Evolutionary conservation across 1,140 invertebrate species (phyloP).

Genomic region (Drosophila orosa): DNA sequence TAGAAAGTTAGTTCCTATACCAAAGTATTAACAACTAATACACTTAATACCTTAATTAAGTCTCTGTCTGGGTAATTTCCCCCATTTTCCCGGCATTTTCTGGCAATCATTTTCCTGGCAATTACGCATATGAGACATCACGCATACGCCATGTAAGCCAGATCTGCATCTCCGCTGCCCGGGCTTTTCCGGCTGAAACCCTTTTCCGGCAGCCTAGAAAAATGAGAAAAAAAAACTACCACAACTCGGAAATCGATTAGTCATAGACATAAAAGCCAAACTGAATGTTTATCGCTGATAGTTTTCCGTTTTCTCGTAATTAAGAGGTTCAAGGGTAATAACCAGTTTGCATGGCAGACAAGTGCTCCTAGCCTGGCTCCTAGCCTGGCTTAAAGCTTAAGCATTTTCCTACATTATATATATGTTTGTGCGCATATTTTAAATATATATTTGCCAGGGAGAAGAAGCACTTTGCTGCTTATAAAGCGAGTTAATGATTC

Average conservation of each 20-base stretch:
- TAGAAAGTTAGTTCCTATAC: neutral
- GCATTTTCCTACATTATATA: neutral
- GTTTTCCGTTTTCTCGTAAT: conserved; percentile 58
- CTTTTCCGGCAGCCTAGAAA: too few relatives aligned
- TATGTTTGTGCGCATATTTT: too few relatives aligned
- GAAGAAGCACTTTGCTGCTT: conserved; percentile 58
- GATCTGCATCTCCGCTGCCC: conserved; percentile 24
- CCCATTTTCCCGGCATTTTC: neutral
- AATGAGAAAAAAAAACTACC: neutral
- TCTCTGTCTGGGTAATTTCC: conserved; percentile 44
- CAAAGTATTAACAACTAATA: neutral
- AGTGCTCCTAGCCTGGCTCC: too few relatives aligned
- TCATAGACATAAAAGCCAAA: conserved; percentile 53
- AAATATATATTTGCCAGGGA: neutral
- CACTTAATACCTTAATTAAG: conserved; percentile 9
- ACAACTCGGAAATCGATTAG: conserved; percentile 69
- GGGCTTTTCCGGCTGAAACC: neutral
- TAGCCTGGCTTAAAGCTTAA: neutral
- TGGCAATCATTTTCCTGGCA: neutral
- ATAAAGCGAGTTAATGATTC: conserved; percentile 80
- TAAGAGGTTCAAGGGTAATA: conserved; percentile 53
- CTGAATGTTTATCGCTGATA: conserved; percentile 67
- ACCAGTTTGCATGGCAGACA: conserved; percentile 63
- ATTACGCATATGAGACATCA: conserved; percentile 46
- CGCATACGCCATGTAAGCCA: conserved; percentile 29